Evolutionary conservation across 1,140 invertebrate species (phyloP), one percentile per base, ranked within the genome.

Genomic region (Polyergus mexicanus): DNA sequence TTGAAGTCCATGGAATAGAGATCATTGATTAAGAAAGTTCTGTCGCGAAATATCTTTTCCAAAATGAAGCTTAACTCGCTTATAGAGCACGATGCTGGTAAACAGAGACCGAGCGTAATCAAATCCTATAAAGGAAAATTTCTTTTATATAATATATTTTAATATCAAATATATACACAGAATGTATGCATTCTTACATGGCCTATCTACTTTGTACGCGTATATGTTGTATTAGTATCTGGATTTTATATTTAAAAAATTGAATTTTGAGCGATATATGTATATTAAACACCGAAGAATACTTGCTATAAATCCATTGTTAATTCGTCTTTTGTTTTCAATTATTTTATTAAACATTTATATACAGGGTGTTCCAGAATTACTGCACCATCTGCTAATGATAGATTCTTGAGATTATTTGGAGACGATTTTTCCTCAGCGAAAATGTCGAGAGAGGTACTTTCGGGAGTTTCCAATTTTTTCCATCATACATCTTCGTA

Each of bases 41-140:
- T 86, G 0, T 94, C 83, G 0, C 38, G 51, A 28, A 95, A 93
- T 66, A 93, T 91, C 6, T 74, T 81, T 19, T 88, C 85, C 2
- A 95, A 38, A 47, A 94, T 84, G 0, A 81, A 7, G 1, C 72
- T 41, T 10, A 95, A 38, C 16, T 94, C 90, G 5, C 63, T 56
- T 0, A 65, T 85, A 0, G 90, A 86, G 65, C 95, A 95, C 0
- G 93, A 92, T 0, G 87, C 86, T 0, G 95, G 95, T n/a, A 95
- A 81, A 77, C 95, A 95, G 13, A 95, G 87, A 25, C 95, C 95
- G 0, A 95, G 75, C 0, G 88, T 90, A 25, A 95, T 84, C 3
- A 93, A 19, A 78, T 94, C 87, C 94, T 95, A 28, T 95, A 28
- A 91, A 41, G 47, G 4, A 47, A 11, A 47, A 72, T 51, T 51